A percentile compares a stretch with the other conserved stretches of the same genome.
phyloP scores from a whole-genome alignment of 2,797 vertebrate genomes.

The Meriones psammophilus region DNA sequence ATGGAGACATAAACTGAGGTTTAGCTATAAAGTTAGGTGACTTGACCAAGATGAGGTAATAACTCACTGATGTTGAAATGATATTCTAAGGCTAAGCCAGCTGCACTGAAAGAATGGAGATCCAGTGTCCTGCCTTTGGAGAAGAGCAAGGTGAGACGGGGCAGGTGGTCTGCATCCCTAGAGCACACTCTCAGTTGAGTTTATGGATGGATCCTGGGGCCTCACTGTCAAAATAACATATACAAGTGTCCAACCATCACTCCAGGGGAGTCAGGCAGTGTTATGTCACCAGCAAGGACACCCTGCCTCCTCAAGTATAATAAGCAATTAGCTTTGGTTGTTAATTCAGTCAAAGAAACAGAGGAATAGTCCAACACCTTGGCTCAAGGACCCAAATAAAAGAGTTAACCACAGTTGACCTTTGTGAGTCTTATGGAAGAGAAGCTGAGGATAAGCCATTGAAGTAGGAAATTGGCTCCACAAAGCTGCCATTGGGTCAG shows the following conservation, averaged over 20 bases:
- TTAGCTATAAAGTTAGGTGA: constrained; percentile 75
- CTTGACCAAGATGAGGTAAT: constrained; percentile 58
- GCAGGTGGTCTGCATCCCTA: not conserved
- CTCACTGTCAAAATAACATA: constrained; percentile 75
- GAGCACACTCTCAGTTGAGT: constrained; percentile 39
- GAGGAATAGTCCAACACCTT: constrained; percentile 81
- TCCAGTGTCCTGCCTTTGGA: constrained; percentile 51
- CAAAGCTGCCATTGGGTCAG: constrained; percentile 86
- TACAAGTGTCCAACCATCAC: constrained; percentile 64
- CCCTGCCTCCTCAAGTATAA: constrained; percentile 69
- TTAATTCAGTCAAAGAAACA: constrained; percentile 79
- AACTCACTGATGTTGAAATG: constrained; percentile 48
- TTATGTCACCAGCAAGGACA: not conserved
- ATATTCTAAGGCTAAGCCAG: not conserved
- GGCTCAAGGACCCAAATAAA: constrained; percentile 85
- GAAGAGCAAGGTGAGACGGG: not conserved
- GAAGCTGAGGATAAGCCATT: constrained; percentile 85
- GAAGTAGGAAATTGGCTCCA: constrained; percentile 87
- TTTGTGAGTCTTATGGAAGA: constrained; percentile 86
- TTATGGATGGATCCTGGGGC: not conserved
- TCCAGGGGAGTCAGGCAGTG: constrained; percentile 39
- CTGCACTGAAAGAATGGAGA: not conserved
- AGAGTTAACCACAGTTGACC: constrained; percentile 83
- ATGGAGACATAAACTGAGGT: constrained; percentile 71
- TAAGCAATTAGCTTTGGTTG: constrained; percentile 83